These are phyloP conservation scores for Hydrotaea diabolus DNA, from an alignment of 2,888 invertebrate genomes.

Conservation along the genomic window DNA sequence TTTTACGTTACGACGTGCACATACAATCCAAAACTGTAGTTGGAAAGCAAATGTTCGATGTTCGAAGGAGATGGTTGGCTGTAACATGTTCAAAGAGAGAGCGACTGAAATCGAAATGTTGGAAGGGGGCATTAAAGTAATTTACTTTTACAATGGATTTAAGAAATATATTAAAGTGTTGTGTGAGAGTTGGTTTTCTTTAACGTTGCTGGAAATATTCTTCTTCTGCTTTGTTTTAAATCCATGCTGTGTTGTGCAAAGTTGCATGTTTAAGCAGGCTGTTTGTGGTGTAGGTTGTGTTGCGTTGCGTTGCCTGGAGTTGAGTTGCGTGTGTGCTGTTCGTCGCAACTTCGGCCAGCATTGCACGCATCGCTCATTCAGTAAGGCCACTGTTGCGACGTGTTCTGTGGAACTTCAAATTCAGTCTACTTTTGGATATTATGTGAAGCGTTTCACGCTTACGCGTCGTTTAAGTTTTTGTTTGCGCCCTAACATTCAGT, in stretches of 20 bases:
- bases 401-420: constrained; percentile 30
- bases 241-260: no score
- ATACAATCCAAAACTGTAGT: neutral
- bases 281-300: neutral
- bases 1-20: neutral
- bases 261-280: neutral
- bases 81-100: neutral
- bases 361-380: constrained; percentile 8
- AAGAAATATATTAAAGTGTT: neutral
- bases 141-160: neutral
- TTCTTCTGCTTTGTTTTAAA: neutral
- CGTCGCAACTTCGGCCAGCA: neutral
- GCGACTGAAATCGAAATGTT: neutral
- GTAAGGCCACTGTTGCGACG: constrained; percentile 24
- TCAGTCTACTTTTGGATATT: constrained; percentile 36
- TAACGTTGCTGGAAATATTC: neutral
- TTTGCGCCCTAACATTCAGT: neutral
- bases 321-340: constrained; percentile 5
- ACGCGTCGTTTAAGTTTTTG: constrained; percentile 29
- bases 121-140: constrained; percentile 24
- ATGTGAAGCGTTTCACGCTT: constrained; percentile 34
- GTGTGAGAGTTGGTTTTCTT: no score
- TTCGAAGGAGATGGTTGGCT: neutral
- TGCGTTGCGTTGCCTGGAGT: neutral
- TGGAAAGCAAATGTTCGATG: neutral